phyloP scores from a whole-genome alignment of 2,113 vertebrate genomes.

The Physeter macrocephalus region DNA sequence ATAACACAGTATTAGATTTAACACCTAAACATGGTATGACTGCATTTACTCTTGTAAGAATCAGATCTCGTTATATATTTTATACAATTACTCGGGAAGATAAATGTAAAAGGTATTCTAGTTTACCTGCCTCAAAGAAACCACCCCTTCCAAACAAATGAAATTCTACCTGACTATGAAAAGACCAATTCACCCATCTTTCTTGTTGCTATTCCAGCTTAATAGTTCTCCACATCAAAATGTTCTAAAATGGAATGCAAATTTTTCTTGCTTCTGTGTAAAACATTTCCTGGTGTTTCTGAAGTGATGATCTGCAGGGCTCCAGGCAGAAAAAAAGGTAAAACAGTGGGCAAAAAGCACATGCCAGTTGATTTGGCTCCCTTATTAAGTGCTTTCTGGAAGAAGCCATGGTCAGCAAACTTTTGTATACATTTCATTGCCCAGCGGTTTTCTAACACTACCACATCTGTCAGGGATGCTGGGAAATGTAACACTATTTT shows the following conservation, averaged over 20 bases:
- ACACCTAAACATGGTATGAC: not conserved
- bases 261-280: not conserved
- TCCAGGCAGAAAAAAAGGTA: not conserved
- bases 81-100: not conserved
- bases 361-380: not conserved
- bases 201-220: not conserved
- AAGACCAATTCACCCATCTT: not conserved
- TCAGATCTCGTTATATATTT: not conserved
- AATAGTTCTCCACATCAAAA: not conserved
- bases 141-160: not conserved
- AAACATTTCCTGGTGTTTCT: not conserved
- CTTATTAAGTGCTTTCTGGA: not conserved
- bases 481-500: not conserved
- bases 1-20: not conserved
- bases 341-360: not conserved
- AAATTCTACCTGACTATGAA: not conserved
- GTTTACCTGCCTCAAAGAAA: not conserved
- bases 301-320: not conserved
- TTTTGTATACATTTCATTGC: not conserved
- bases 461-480: not conserved
- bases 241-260: not conserved
- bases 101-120: not conserved
- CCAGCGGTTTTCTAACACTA: not conserved
- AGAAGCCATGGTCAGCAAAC: not conserved
- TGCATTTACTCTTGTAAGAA: not conserved